phyloP scores from a whole-genome alignment of 2,888 invertebrate species.

The Ctena decussata region DNA sequence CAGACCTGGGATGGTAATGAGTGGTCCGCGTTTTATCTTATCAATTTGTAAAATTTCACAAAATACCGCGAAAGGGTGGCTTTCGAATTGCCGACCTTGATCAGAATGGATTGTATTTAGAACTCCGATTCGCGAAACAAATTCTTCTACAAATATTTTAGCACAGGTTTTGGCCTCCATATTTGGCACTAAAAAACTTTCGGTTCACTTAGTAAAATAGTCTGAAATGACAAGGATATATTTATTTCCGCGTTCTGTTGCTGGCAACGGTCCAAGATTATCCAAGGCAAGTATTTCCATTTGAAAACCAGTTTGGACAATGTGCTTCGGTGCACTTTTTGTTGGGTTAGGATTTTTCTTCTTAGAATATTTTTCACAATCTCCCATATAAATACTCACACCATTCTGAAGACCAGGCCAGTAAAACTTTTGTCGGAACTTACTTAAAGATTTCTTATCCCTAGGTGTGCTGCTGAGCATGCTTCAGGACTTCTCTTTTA shows the following conservation, averaged over 20 bases:
- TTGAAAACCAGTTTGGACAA: slow-evolving; percentile 24
- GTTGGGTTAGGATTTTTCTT: slow-evolving; percentile 10
- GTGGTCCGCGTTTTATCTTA: slow-evolving; percentile 50
- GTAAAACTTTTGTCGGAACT: slow-evolving; percentile 34
- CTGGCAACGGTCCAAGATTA: slow-evolving; percentile 38
- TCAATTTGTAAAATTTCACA: slow-evolving; percentile 26
- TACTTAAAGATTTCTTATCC: slow-evolving; percentile 32
- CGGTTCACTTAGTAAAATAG: slow-evolving; percentile 51
- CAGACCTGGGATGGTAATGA: no score
- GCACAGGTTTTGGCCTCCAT: slow-evolving; percentile 35
- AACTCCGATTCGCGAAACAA: neutral
- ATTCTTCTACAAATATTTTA: slow-evolving; percentile 31
- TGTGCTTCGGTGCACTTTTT: slow-evolving; percentile 37
- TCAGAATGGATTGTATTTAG: slow-evolving; percentile 22
- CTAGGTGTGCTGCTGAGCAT: slow-evolving; percentile 62
- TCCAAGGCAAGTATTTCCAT: slow-evolving; percentile 47
- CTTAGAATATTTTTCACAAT: slow-evolving; percentile 28
- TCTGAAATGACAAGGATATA: no score
- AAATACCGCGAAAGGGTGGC: neutral
- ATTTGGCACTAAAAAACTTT: slow-evolving; percentile 32
- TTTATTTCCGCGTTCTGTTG: no score
- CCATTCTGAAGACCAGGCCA: slow-evolving; percentile 31
- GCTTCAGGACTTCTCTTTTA: neutral
- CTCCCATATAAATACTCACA: slow-evolving; percentile 11
- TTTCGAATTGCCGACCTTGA: slow-evolving; percentile 23